Evolutionary conservation across 2,113 vertebrate species (phyloP).

Genomic region (Poicephalus meyeri): DNA sequence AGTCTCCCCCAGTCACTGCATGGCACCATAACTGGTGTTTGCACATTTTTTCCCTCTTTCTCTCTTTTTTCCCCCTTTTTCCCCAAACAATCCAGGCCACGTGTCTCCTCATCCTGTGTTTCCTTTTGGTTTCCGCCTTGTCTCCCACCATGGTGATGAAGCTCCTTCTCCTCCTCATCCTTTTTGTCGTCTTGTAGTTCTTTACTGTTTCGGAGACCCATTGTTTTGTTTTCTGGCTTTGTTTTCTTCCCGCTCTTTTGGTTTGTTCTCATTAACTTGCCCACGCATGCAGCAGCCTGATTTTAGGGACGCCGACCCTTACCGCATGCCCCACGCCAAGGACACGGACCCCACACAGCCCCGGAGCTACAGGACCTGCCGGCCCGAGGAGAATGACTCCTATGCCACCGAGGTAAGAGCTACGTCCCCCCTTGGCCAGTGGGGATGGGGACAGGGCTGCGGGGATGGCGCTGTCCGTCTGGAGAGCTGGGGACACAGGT

Average conservation of each 20-base stretch:
- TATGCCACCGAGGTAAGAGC: constrained; percentile 79
- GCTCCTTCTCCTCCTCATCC: constrained; percentile 89
- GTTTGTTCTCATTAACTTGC: constrained; percentile 90
- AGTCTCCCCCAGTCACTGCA: constrained; percentile 77
- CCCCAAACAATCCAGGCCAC: constrained; percentile 80
- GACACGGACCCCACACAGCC: constrained; percentile 74
- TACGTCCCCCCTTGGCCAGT: accelerated
- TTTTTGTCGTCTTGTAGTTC: constrained; percentile 91
- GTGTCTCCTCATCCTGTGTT: constrained; percentile 84
- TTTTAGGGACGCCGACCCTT: constrained; percentile 84
- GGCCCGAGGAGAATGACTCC: constrained; percentile 80
- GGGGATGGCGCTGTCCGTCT: accelerated
- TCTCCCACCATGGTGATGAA: constrained; percentile 85
- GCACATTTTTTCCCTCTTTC: constrained; percentile 76
- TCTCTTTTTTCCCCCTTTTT: constrained; percentile 62
- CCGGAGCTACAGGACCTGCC: constrained; percentile 76
- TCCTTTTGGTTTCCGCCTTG: constrained; percentile 85
- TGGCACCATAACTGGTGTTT: constrained; percentile 83
- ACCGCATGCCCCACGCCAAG: constrained; percentile 46
- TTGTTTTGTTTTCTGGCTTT: constrained; percentile 74
- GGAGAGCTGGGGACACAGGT: neutral
- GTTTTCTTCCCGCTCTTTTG: constrained; percentile 70
- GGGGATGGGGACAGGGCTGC: neutral
- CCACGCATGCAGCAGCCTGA: constrained; percentile 93
- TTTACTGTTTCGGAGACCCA: constrained; percentile 74